Evolutionary conservation across 1,140 invertebrate genomes (phyloP).

Genomic region (Ceratosolen solmsi): DNA sequence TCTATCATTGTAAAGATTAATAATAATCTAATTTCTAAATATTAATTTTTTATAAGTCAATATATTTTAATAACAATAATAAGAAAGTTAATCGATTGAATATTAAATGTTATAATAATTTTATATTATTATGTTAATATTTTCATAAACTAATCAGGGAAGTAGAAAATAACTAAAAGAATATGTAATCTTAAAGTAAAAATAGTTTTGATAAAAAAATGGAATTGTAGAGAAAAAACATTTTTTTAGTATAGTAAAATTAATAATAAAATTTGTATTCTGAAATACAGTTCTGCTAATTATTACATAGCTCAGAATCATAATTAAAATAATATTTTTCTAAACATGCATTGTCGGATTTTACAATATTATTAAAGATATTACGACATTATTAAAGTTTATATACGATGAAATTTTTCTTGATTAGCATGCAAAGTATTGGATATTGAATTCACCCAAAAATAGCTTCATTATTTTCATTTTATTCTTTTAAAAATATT

Average conservation of each 20-base stretch:
- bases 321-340: neutral
- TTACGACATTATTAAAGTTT: neutral
- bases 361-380: no score
- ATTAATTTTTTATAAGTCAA: no score
- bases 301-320: neutral
- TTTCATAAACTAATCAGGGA: no score
- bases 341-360: neutral
- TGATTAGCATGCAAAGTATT: neutral
- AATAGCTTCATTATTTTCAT: no score
- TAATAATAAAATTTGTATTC: neutral
- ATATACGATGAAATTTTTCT: neutral
- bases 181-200: no score
- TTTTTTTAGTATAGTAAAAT: neutral
- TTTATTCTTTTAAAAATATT: neutral
- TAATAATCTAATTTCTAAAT: no score
- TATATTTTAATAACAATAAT: no score
- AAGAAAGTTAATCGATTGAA: no score
- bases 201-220: neutral
- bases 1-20: no score
- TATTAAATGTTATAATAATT: no score
- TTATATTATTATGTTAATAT: no score
- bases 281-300: neutral
- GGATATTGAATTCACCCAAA: slow-evolving; percentile 21
- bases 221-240: neutral
- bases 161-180: no score